A percentile compares a stretch with the other conserved stretches of the same genome.
Evolutionary conservation across 2,888 invertebrate species (phyloP).

Genomic region (Epinotia demarniana): DNA sequence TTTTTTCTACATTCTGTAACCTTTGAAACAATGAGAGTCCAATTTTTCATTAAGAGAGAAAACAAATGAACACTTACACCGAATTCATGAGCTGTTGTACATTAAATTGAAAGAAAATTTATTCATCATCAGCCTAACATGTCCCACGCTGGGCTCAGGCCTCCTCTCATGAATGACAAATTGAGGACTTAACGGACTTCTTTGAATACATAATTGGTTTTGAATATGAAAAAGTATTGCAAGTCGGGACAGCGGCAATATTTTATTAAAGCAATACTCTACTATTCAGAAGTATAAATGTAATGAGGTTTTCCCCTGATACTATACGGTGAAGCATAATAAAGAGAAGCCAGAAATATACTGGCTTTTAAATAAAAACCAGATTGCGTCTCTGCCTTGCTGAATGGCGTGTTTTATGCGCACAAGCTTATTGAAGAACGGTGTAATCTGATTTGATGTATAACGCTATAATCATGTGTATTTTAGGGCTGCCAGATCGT

Average conservation of each 20-base stretch:
- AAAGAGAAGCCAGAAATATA: not conserved
- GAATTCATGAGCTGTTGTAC: not conserved
- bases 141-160: no score
- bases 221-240: not conserved
- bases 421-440: slow-evolving; percentile 10
- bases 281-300: not conserved
- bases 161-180: no score
- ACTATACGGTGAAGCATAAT: slow-evolving; percentile 3
- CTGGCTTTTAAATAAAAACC: slow-evolving; percentile 13
- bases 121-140: no score
- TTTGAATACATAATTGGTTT: not conserved
- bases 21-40: no score
- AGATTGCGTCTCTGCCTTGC: not conserved
- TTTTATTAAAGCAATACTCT: not conserved
- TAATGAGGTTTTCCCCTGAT: slow-evolving; percentile 6
- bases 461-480: not conserved
- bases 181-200: no score
- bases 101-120: no score
- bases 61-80: no score
- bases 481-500: no score
- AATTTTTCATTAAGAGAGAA: no score
- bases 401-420: slow-evolving; percentile 5
- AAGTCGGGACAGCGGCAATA: not conserved
- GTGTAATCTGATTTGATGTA: not conserved
- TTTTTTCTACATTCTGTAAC: no score